Evolutionary conservation across 2,888 invertebrate species (phyloP).

Genomic region (Platycnemis pennipes): DNA sequence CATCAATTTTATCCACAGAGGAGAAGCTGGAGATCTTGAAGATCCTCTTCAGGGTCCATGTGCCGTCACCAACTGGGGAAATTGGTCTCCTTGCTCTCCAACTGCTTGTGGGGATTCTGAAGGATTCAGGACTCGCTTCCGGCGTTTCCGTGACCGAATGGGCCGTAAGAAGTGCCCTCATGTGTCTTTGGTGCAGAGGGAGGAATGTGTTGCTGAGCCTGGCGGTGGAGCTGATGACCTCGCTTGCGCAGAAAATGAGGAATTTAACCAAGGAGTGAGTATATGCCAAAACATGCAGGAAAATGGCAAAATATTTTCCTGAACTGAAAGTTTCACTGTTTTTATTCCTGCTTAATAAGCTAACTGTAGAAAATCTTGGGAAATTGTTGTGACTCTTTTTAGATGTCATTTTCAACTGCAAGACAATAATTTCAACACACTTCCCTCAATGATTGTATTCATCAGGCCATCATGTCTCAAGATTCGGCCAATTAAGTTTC

Average conservation of each 20-base stretch:
- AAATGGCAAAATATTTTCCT: too few species aligned
- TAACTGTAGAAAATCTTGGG: too few species aligned
- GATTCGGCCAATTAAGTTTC: too few species aligned
- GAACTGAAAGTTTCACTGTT: too few species aligned
- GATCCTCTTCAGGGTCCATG: constrained; percentile 85
- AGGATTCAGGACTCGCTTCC: constrained; percentile 87
- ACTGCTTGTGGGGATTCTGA: constrained; percentile 92
- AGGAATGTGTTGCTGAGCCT: constrained; percentile 87
- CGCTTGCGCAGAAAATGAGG: constrained; percentile 79
- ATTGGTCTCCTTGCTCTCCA: constrained; percentile 91
- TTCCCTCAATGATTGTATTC: too few species aligned
- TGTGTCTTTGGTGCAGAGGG: constrained; percentile 88
- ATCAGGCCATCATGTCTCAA: too few species aligned
- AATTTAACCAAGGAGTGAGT: constrained; percentile 40
- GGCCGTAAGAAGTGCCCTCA: constrained; percentile 91
- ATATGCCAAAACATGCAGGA: neutral
- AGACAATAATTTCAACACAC: too few species aligned
- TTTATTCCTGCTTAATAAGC: too few species aligned
- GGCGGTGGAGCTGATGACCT: constrained; percentile 83
- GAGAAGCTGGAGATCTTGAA: constrained; percentile 76
- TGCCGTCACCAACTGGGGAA: constrained; percentile 87
- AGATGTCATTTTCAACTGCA: too few species aligned
- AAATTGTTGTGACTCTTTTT: too few species aligned
- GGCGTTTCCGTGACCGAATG: constrained; percentile 88
- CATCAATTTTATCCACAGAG: constrained; percentile 71